Base-by-base conservation (phyloP, 2,797 vertebrate genomes). In the Gymnopithys bicolor region DNA sequence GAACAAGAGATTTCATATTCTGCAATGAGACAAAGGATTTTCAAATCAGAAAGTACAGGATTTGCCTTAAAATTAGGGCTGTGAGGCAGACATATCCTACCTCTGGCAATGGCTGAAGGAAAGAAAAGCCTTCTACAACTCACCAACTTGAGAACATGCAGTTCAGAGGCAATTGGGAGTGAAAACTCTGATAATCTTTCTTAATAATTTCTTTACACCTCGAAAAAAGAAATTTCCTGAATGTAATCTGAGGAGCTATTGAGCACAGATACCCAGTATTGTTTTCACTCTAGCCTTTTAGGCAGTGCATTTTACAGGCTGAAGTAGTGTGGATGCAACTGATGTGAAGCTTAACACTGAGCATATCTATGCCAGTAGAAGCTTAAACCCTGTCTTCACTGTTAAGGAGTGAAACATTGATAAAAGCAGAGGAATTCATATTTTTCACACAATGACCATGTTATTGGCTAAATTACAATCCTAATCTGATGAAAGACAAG, bases 281-380 rank as follows among this genome's bases (percentile, higher is more conserved):
- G 5, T 94, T 94, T 95, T 74, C 52, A 82, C n/a, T 67, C n/a
- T 49, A 25, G 14, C 13, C 17, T 74, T 77, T 32, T n/a, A 62
- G 24, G 13, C 9, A 45, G 8, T 41, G 28, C 22, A 28, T 90
- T 93, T 75, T 69, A 63, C 28, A 48, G 77, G 19, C 48, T 87
- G 46, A 81, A 74, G 9, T 13, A 64, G 30, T 35, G 6, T 35
- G 5, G n/a, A 16, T 62, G 24, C 2, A 75, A 30, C 27, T 49
- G 7, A 8, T 84, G 33, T 52, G 33, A 66, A 69, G 7, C 13
- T 37, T 66, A 33, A 3, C 41, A 69, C 5, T 4, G 0, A 84
- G 5, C 5, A 53, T 18, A 67, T 73, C 55, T 48, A 10, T 8
- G 3, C 13, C 13, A 37, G 18, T 18, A 55, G 25, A 75, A 85